Conservation (phyloP, 2,797 vertebrate genomes). For the Morus bassanus region DNA sequence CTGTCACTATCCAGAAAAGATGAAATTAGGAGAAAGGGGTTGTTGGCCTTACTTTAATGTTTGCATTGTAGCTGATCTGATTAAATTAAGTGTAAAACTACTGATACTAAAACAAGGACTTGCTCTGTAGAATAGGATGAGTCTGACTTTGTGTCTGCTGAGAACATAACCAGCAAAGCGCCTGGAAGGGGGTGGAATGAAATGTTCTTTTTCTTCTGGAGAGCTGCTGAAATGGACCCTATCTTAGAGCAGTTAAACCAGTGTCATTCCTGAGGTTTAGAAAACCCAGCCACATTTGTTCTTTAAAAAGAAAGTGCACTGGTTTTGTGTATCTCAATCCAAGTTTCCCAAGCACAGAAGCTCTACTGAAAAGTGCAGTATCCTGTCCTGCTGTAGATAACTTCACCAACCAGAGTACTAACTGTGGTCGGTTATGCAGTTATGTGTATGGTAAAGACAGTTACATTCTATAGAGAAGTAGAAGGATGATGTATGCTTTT, state of each 20-base stretch:
- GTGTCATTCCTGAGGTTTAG: not conserved
- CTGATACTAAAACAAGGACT: not conserved
- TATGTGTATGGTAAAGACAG: not conserved
- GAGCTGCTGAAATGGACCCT: not conserved
- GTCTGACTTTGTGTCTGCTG: not conserved
- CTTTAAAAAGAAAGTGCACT: not conserved
- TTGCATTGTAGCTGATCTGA: not conserved
- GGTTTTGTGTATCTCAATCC: not conserved
- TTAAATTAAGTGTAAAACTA: not conserved
- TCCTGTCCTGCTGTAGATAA: not conserved
- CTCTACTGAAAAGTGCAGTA: not conserved
- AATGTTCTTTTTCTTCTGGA: not conserved
- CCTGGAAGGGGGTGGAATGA: not conserved
- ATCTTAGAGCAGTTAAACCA: not conserved
- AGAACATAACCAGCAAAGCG: not conserved
- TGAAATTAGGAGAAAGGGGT: not conserved
- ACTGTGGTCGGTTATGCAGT: accelerated
- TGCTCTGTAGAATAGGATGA: not conserved
- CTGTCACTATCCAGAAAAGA: not conserved
- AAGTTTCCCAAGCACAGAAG: not conserved
- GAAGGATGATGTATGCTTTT: not conserved
- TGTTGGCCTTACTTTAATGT: not conserved
- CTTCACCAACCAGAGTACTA: not conserved
- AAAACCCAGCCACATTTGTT: not conserved
- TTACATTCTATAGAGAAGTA: not conserved